These are phyloP conservation scores for Conopomorpha cramerella DNA, from an alignment of 1,140 invertebrate species.

Conservation along the genomic window DNA sequence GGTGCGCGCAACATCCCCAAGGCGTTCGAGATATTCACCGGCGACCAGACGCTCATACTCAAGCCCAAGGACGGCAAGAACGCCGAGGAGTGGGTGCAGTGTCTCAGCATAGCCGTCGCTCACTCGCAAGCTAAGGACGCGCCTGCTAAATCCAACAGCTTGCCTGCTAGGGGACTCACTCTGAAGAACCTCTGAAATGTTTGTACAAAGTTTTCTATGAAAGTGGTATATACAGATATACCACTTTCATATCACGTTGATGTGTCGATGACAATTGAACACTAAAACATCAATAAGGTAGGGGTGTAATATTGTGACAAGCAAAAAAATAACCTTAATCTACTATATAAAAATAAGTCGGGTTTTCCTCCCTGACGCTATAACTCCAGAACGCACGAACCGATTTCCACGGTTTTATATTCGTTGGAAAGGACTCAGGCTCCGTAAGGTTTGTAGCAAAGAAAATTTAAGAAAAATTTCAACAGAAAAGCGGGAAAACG, in stretches of 20 bases:
- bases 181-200: conserved; percentile 40
- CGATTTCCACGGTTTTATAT: too few relatives aligned
- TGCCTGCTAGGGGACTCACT: conserved; percentile 65
- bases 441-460: too few relatives aligned
- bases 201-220: background rate
- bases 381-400: too few relatives aligned
- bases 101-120: conserved; percentile 84
- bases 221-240: background rate
- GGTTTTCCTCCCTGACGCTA: too few relatives aligned
- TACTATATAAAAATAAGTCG: too few relatives aligned
- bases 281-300: too few relatives aligned
- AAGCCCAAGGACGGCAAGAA: conserved; percentile 95
- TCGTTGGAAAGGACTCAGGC: too few relatives aligned
- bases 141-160: conserved; percentile 69
- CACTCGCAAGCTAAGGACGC: conserved; percentile 73
- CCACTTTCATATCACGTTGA: background rate
- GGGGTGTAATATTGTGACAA: too few relatives aligned
- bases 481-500: too few relatives aligned
- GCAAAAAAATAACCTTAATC: too few relatives aligned
- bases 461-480: too few relatives aligned
- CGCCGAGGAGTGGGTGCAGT: conserved; percentile 93
- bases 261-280: too few relatives aligned
- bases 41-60: conserved; percentile 86
- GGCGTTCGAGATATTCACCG: conserved; percentile 95
- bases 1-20: conserved; percentile 88